Conservation (phyloP, 2,888 invertebrate genomes). For the Drosophila peninsularis region DNA sequence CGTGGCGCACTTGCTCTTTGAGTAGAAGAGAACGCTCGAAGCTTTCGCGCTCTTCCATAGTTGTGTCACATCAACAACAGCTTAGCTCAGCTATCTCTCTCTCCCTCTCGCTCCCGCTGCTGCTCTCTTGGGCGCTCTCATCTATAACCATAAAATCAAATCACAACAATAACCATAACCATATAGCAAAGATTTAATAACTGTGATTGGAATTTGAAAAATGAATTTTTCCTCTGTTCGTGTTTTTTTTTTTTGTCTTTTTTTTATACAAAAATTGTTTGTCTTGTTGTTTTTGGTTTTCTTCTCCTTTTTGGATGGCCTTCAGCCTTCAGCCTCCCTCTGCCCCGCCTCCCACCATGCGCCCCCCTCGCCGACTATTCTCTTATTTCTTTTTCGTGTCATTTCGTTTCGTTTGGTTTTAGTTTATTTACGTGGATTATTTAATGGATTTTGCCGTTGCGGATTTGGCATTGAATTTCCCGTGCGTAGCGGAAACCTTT, state of each 20-base stretch:
- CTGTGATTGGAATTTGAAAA: slow-evolving; percentile 78
- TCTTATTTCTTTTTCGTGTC: slow-evolving; percentile 46
- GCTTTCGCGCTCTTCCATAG: slow-evolving; percentile 19
- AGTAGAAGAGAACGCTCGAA: slow-evolving; percentile 37
- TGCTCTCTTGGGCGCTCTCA: slow-evolving; percentile 24
- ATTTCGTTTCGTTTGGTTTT: slow-evolving; percentile 53
- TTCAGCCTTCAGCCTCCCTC: background rate
- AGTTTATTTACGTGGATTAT: slow-evolving; percentile 76
- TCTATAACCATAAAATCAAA: slow-evolving; percentile 79
- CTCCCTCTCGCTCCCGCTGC: background rate
- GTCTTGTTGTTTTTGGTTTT: slow-evolving; percentile 20
- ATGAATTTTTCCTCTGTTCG: slow-evolving; percentile 64
- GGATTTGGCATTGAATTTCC: slow-evolving; percentile 70
- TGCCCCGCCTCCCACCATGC: background rate
- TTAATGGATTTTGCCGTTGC: slow-evolving; percentile 66
- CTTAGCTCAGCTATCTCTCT: slow-evolving; percentile 7
- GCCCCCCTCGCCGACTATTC: background rate
- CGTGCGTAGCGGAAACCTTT: slow-evolving; percentile 49
- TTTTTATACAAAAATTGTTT: slow-evolving; percentile 43
- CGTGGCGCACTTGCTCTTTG: slow-evolving; percentile 33
- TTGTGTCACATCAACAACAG: slow-evolving; percentile 6
- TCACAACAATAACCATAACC: slow-evolving; percentile 79
- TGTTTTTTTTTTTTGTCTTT: slow-evolving; percentile 15
- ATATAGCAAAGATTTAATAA: slow-evolving; percentile 79
- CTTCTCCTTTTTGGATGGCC: slow-evolving; percentile 20